Evolutionary conservation across 1,140 invertebrate genomes (phyloP).

Genomic region (Aphaenogaster rudis): DNA sequence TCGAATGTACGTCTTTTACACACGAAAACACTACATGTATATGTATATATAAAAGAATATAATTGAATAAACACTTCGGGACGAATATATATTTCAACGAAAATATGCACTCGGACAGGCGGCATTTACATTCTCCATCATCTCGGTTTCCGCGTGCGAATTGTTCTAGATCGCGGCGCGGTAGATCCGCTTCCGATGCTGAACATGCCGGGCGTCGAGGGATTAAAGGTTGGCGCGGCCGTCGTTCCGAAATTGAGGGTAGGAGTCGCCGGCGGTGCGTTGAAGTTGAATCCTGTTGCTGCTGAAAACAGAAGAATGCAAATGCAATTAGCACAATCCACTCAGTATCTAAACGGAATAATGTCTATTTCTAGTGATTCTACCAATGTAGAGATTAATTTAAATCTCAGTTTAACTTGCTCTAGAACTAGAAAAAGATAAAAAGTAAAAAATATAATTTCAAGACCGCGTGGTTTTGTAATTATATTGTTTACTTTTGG

Average conservation of each 20-base stretch:
- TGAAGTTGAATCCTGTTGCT: slow-evolving; percentile 81
- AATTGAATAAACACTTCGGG: slow-evolving; percentile 36
- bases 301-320: slow-evolving; percentile 30
- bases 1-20: neutral
- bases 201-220: slow-evolving; percentile 82
- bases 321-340: neutral
- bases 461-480: too few relatives aligned
- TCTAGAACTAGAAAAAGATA: too few relatives aligned
- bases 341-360: neutral
- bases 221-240: slow-evolving; percentile 73
- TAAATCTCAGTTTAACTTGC: too few relatives aligned
- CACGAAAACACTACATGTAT: neutral
- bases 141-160: slow-evolving; percentile 82
- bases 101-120: slow-evolving; percentile 22
- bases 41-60: slow-evolving; percentile 21
- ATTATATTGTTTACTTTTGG: too few relatives aligned
- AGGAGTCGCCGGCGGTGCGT: slow-evolving; percentile 73
- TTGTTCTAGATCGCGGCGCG: slow-evolving; percentile 80
- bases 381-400: too few relatives aligned
- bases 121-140: slow-evolving; percentile 85
- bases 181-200: slow-evolving; percentile 85
- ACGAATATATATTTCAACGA: slow-evolving; percentile 21
- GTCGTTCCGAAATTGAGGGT: slow-evolving; percentile 75
- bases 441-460: too few relatives aligned
- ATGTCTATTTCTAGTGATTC: too few relatives aligned